Evolutionary conservation across 2,888 invertebrate genomes (phyloP).

Genomic region (Onthophagus sagittarius): DNA sequence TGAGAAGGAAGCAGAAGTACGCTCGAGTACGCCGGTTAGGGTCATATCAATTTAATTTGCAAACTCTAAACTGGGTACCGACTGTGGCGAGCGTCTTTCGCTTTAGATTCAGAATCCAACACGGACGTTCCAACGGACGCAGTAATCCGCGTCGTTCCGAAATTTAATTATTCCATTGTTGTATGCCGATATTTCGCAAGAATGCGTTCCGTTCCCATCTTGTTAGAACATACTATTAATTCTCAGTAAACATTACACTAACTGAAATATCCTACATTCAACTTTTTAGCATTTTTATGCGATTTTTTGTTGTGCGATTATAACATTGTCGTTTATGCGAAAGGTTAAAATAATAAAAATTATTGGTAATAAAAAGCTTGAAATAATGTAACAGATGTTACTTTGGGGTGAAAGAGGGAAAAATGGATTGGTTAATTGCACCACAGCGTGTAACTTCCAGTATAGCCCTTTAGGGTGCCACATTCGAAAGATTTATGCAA

Average conservation of each 20-base stretch:
- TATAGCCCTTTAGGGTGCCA: background rate
- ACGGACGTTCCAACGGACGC: conserved; percentile 1
- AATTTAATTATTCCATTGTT: conserved; percentile 11
- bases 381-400: background rate
- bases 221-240: background rate
- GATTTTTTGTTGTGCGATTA: no score
- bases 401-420: background rate
- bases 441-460: background rate
- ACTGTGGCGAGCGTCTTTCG: background rate
- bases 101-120: background rate
- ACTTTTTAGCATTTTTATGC: no score
- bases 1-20: background rate
- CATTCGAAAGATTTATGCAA: background rate
- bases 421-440: background rate
- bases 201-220: conserved; percentile 1
- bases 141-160: background rate
- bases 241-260: no score
- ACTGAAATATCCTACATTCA: no score
- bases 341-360: background rate
- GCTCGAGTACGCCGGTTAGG: background rate
- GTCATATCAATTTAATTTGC: conserved; percentile 11
- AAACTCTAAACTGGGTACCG: conserved; percentile 2
- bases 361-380: background rate
- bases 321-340: no score
- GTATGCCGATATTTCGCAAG: background rate